Base-by-base conservation (phyloP, 2,113 vertebrate genomes). In the Sturnira hondurensis region DNA sequence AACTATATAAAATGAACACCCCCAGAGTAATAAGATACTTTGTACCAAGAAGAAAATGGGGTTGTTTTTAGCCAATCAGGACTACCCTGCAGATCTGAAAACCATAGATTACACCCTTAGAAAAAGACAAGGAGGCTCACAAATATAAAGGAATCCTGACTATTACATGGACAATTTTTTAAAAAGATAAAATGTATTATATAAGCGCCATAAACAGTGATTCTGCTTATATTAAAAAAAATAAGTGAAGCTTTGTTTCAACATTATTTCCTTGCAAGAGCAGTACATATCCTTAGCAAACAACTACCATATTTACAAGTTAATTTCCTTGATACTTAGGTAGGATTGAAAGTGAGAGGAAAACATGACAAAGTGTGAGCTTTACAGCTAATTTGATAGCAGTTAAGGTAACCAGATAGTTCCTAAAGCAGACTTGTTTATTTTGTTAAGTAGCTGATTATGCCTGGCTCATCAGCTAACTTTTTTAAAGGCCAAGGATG, bases 261-360 rank as follows among this genome's bases (percentile, higher is more conserved):
- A 83, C 94, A 97, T 88, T 96, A 97, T 94, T 26, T 93, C 88
- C 82, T 98, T 98, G 94, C 97, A 98, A 98, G 97, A 98, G 97
- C 97, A 98, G 97, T 96, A 97, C 98, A 97, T 95, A 98, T 96
- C 95, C 63, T 98, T 97, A 96, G 54, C 1, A 52, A 96, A 96
- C 86, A 97, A 97, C 96, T 93, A 91, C 92, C 61, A 88, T 95
- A 97, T 95, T 97, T 94, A 76, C 67, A 95, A 96, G 86, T 13
- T 50, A 63, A 97, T 68, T 96, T 93, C 86, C 87, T 95, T 87
- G 80, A 52, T 74, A 89, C 56, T 95, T 56, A 76, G 0, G 36
- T 73, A 92, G 95, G 89, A 88, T 4, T 93, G 54, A 90, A 88
- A 91, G 61, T 52, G 76, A 97, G 93, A 94, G 82, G 84, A 91